Percentiles rank a stretch among this genome's conserved stretches.
Evolutionary conservation across 2,888 invertebrate genomes (phyloP).

Genomic region (Harmothoe impar): DNA sequence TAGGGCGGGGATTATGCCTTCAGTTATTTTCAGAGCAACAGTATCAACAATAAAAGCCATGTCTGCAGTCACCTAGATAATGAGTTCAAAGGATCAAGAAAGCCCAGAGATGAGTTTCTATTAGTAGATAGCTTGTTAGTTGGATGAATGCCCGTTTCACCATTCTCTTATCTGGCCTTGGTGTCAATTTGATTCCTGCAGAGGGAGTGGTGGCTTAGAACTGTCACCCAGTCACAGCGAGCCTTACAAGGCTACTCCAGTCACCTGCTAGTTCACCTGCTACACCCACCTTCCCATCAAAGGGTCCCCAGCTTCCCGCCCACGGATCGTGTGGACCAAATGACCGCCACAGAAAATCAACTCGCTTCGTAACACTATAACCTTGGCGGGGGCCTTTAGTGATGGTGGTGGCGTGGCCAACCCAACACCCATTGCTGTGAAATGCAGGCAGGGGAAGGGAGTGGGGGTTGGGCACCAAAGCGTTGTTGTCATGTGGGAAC

Average conservation of each 20-base stretch:
- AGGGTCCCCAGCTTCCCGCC: neutral
- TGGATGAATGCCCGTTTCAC: neutral
- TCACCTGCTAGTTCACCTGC: constrained; percentile 14
- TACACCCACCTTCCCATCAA: neutral
- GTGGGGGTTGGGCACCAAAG: neutral
- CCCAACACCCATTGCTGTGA: neutral
- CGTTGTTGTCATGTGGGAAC: neutral
- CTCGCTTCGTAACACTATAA: constrained; percentile 14
- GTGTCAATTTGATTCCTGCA: neutral
- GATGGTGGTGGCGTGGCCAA: neutral
- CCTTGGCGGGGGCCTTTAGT: neutral
- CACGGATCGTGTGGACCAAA: constrained; percentile 52
- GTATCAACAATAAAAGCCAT: too few relatives aligned
- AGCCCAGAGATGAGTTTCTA: too few relatives aligned
- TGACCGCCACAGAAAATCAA: constrained; percentile 27
- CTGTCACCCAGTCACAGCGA: too few relatives aligned
- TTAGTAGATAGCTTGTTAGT: too few relatives aligned
- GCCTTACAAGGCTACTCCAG: neutral
- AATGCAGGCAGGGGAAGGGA: neutral
- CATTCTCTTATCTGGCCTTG: neutral
- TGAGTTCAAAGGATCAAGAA: too few relatives aligned
- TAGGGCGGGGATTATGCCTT: too few relatives aligned
- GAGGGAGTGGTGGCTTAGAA: neutral
- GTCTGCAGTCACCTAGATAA: too few relatives aligned
- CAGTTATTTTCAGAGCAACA: too few relatives aligned